These are phyloP conservation scores for Drosophila incognita DNA, from an alignment of 2,888 invertebrate species.

Conservation along the genomic window DNA sequence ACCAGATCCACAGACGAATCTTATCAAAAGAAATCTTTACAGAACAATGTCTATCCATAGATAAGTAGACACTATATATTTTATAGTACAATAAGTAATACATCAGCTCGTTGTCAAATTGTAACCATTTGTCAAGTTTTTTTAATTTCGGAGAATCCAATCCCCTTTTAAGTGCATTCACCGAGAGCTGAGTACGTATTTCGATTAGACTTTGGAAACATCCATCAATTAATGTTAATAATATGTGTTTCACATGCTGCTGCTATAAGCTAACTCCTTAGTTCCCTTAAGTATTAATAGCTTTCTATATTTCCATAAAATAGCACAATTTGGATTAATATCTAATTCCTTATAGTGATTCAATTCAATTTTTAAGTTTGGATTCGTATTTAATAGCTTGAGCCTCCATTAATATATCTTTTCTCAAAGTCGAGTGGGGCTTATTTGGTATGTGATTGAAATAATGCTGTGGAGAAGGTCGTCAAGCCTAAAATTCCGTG, in stretches of 20 bases:
- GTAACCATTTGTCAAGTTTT: too few species aligned
- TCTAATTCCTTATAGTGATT: neutral
- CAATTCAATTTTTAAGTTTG: accelerated
- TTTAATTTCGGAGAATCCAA: too few species aligned
- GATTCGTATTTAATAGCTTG: neutral
- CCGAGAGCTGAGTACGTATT: neutral
- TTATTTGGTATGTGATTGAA: neutral
- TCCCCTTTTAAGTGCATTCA: too few species aligned
- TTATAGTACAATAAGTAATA: too few species aligned
- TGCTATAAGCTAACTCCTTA: neutral
- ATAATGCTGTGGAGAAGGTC: slow-evolving; percentile 12
- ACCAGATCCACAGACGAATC: too few species aligned
- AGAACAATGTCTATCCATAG: too few species aligned
- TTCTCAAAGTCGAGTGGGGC: neutral
- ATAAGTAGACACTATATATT: too few species aligned
- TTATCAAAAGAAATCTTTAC: too few species aligned
- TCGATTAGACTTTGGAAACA: neutral
- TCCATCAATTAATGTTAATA: neutral
- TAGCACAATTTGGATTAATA: neutral
- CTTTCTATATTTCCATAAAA: neutral
- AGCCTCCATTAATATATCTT: neutral
- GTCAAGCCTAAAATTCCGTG: slow-evolving; percentile 17
- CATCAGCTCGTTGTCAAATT: too few species aligned
- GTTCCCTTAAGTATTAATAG: neutral
- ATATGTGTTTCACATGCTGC: neutral